phyloP scores from a whole-genome alignment of 1,140 invertebrate species.

The Megathymus violae region DNA sequence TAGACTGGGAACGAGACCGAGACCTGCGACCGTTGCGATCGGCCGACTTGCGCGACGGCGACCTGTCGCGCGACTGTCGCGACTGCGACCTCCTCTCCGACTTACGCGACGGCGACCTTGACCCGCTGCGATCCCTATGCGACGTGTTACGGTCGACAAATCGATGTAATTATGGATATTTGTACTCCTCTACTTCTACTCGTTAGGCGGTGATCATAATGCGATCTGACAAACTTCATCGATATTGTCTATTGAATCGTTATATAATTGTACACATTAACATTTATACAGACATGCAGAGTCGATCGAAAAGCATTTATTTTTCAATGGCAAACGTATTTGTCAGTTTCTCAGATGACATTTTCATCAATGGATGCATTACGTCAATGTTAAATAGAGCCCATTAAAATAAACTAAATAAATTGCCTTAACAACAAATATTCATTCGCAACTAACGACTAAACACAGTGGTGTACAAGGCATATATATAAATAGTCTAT shows the following conservation, averaged over 20 bases:
- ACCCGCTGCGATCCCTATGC: slow-evolving; percentile 68
- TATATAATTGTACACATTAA: slow-evolving; percentile 8
- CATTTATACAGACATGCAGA: slow-evolving; percentile 10
- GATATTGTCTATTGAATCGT: too few relatives aligned
- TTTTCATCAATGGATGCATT: slow-evolving; percentile 1
- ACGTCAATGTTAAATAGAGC: slow-evolving; percentile 36
- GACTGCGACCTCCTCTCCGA: slow-evolving; percentile 56
- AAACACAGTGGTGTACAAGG: slow-evolving; percentile 16
- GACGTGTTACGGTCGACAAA: slow-evolving; percentile 47
- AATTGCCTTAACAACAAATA: slow-evolving; percentile 8
- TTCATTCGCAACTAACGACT: slow-evolving; percentile 22
- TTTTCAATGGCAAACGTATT: background rate
- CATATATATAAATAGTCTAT: slow-evolving; percentile 18
- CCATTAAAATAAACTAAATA: slow-evolving; percentile 44
- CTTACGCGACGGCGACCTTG: slow-evolving; percentile 68
- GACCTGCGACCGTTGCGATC: slow-evolving; percentile 79
- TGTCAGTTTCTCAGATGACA: background rate
- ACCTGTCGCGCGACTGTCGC: slow-evolving; percentile 47
- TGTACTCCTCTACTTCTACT: slow-evolving; percentile 51
- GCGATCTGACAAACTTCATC: background rate
- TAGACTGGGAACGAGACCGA: slow-evolving; percentile 73
- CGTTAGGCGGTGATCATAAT: background rate
- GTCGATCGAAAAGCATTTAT: too few relatives aligned
- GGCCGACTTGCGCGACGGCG: slow-evolving; percentile 52
- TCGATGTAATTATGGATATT: slow-evolving; percentile 25